Conservation (phyloP, 1,140 invertebrate species). For the Drosophila truncata region DNA sequence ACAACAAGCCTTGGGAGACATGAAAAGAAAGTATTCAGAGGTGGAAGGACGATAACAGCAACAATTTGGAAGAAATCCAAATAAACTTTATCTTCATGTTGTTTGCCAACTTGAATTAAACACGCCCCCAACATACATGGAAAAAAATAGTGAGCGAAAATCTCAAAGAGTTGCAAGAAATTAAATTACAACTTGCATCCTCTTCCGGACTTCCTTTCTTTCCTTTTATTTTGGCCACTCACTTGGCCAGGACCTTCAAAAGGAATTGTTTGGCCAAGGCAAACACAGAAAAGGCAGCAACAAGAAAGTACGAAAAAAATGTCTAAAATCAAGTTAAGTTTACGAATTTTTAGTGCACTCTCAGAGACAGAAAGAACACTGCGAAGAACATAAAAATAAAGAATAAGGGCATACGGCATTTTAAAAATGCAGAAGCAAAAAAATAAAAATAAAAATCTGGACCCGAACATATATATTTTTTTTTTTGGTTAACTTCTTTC, state of each 20-base stretch:
- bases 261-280: slow-evolving; percentile 69
- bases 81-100: slow-evolving; percentile 81
- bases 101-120: slow-evolving; percentile 78
- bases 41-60: slow-evolving; percentile 34
- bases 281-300: slow-evolving; percentile 63
- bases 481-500: neutral
- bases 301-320: slow-evolving; percentile 28
- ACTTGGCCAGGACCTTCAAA: slow-evolving; percentile 54
- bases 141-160: slow-evolving; percentile 22
- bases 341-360: slow-evolving; percentile 65
- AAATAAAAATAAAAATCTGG: neutral
- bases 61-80: slow-evolving; percentile 68
- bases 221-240: slow-evolving; percentile 27
- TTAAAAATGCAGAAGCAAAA: slow-evolving; percentile 53
- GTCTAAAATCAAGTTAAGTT: slow-evolving; percentile 52
- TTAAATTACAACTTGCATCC: slow-evolving; percentile 81
- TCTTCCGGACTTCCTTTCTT: slow-evolving; percentile 11
- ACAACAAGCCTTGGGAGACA: slow-evolving; percentile 36
- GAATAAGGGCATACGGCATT: slow-evolving; percentile 46
- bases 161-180: slow-evolving; percentile 65
- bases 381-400: slow-evolving; percentile 29
- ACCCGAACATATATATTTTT: neutral
- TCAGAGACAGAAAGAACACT: slow-evolving; percentile 13
- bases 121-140: slow-evolving; percentile 53
- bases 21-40: slow-evolving; percentile 18